These are phyloP conservation scores for Pseudomyrmex dendroicus DNA, from an alignment of 1,140 invertebrate species.

Conservation along the genomic window DNA sequence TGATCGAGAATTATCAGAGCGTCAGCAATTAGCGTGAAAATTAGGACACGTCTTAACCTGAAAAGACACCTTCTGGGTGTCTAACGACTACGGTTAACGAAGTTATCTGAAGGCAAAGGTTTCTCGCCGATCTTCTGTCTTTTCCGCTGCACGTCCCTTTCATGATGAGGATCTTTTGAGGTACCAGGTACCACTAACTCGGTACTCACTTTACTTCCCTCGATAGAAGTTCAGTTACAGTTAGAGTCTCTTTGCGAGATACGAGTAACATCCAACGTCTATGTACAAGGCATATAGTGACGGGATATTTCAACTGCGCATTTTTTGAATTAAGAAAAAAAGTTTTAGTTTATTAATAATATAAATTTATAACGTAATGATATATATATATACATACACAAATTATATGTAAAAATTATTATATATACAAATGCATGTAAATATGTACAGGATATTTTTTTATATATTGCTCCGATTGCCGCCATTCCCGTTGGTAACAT, in stretches of 20 bases:
- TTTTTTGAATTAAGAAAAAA: background rate
- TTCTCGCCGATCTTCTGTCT: conserved; percentile 52
- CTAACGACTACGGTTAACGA: conserved; percentile 56
- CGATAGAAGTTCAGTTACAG: conserved; percentile 38
- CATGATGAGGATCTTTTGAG: conserved; percentile 39
- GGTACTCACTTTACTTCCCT: conserved; percentile 52
- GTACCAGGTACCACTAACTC: conserved; percentile 10
- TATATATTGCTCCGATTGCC: too few relatives aligned
- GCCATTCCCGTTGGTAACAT: too few relatives aligned
- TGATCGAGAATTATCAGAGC: background rate
- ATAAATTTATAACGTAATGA: too few relatives aligned
- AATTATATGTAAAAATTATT: too few relatives aligned
- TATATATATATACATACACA: too few relatives aligned
- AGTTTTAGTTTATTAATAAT: background rate
- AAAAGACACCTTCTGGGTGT: conserved; percentile 12
- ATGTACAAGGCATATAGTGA: background rate
- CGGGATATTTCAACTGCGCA: background rate
- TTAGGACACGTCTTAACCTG: conserved; percentile 32
- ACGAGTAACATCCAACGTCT: conserved; percentile 19
- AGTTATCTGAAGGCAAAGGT: conserved; percentile 42
- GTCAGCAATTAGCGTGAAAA: conserved; percentile 44
- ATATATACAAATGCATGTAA: too few relatives aligned
- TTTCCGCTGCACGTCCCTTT: conserved; percentile 47
- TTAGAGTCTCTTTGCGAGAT: conserved; percentile 25
- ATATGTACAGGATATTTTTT: too few relatives aligned